These are phyloP conservation scores for Mythimna impura DNA, from an alignment of 2,888 invertebrate genomes.

Conservation along the genomic window DNA sequence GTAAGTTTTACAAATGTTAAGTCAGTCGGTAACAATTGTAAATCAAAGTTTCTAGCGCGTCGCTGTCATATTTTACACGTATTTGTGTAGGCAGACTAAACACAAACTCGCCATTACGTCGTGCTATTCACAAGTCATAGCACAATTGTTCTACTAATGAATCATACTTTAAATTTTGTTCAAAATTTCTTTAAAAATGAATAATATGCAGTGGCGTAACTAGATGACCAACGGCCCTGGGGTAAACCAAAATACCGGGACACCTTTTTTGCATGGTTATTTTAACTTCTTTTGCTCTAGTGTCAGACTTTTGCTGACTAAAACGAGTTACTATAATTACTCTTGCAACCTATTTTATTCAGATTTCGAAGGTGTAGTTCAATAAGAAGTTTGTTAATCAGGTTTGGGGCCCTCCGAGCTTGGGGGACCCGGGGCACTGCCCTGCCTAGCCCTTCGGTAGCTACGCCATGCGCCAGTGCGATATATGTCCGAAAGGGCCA, in stretches of 20 bases:
- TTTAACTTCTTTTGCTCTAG: too few relatives aligned
- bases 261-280: too few relatives aligned
- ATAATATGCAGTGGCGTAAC: background rate
- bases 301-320: too few relatives aligned
- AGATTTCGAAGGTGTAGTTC: too few relatives aligned
- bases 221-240: too few relatives aligned
- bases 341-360: too few relatives aligned
- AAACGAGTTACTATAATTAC: too few relatives aligned
- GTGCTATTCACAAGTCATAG: conserved; percentile 29
- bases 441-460: too few relatives aligned
- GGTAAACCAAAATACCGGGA: too few relatives aligned
- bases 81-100: conserved; percentile 18
- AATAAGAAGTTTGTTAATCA: too few relatives aligned
- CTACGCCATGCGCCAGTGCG: conserved; percentile 1
- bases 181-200: conserved; percentile 40
- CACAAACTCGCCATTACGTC: conserved; percentile 31
- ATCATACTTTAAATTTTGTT: conserved; percentile 43
- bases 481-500: conserved; percentile 30
- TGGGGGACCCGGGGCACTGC: too few relatives aligned
- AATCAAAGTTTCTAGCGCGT: conserved; percentile 1
- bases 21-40: background rate
- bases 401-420: too few relatives aligned
- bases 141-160: conserved; percentile 51
- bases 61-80: conserved; percentile 17
- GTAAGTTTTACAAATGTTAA: background rate